Base-by-base conservation (phyloP, 2,797 vertebrate species). In the Anniella stebbinsi region DNA sequence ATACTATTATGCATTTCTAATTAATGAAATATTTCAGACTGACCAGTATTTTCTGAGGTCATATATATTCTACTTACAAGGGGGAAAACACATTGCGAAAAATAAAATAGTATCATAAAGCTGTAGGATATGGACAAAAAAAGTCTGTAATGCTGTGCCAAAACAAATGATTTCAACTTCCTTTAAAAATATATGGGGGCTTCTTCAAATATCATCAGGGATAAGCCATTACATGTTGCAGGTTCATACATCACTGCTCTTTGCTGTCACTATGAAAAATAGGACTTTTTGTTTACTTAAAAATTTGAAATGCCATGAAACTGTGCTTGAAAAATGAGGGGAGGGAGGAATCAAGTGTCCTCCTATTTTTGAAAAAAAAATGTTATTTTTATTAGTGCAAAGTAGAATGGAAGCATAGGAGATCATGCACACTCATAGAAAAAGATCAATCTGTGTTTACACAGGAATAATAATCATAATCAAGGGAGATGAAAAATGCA, bases 231-330 rank as follows among this genome's bases (percentile, higher is more conserved):
- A 94, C 91, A 92, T 90, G 90, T 95, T 97, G 76, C 91, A 90
- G 84, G 87, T 95, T 95, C 95, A 96, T 96, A 95, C 66, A 96
- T 96, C 95, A 96, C 66, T 93, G 92, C 75, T 92, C 78, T 91
- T 94, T 95, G 87, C 93, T 96, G 96, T 96, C 96, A 96, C 36
- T 73, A 92, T 97, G 97, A 97, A 96, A 97, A 97, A 97, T 93
- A 96, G 89, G 76, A 96, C 81, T 96, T 97, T 95, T 94, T 96
- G 94, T 97, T 96, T 96, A 96, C 96, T 95, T 97, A 96, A 97
- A 95, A 97, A 95, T 93, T 94, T 96, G 95, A 97, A 97, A 97
- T 96, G 93, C 78, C 94, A 92, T 93, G 77, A 96, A 95, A 96
- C 93, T 93, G 91, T 92, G 84, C 81, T 95, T 97, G 96, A 97